Evolutionary conservation across 2,888 invertebrate species (phyloP).

Genomic region (Ormyrus labotus): DNA sequence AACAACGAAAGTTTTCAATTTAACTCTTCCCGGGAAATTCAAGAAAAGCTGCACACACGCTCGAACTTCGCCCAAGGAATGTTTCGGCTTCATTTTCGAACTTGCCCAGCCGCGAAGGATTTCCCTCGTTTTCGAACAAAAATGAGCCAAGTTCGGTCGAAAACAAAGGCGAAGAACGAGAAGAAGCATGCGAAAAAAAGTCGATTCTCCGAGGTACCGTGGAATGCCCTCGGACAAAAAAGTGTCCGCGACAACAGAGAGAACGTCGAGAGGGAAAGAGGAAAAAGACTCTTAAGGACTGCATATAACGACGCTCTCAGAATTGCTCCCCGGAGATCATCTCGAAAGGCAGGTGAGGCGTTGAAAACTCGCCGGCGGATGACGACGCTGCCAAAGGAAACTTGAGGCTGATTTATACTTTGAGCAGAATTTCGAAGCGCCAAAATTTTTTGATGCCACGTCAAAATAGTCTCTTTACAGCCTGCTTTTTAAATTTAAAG

Average conservation of each 20-base stretch:
- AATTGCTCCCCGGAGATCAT: conserved; percentile 34
- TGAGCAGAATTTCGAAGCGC: neutral
- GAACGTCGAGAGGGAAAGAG: no score
- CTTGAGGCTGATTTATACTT: conserved; percentile 42
- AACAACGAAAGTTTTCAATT: conserved; percentile 39
- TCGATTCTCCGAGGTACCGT: conserved; percentile 19
- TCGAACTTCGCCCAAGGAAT: conserved; percentile 23
- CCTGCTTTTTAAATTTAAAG: no score
- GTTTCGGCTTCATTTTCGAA: conserved; percentile 40
- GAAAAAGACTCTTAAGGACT: conserved; percentile 24
- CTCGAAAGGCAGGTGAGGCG: conserved; percentile 19
- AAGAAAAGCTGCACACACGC: conserved; percentile 20
- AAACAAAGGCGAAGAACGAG: neutral
- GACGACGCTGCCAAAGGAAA: conserved; percentile 26
- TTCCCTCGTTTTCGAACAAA: conserved; percentile 15
- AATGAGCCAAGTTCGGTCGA: conserved; percentile 19
- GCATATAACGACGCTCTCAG: conserved; percentile 22
- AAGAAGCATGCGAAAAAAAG: neutral
- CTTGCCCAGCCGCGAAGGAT: neutral
- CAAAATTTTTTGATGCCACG: conserved; percentile 7
- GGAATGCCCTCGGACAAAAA: conserved; percentile 13
- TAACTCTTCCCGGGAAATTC: conserved; percentile 22
- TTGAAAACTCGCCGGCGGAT: conserved; percentile 21
- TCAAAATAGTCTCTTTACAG: conserved; percentile 10
- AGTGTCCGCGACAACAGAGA: conserved; percentile 4